Evolutionary conservation across 1,140 invertebrate species (phyloP).

Genomic region (Cydia splendana): DNA sequence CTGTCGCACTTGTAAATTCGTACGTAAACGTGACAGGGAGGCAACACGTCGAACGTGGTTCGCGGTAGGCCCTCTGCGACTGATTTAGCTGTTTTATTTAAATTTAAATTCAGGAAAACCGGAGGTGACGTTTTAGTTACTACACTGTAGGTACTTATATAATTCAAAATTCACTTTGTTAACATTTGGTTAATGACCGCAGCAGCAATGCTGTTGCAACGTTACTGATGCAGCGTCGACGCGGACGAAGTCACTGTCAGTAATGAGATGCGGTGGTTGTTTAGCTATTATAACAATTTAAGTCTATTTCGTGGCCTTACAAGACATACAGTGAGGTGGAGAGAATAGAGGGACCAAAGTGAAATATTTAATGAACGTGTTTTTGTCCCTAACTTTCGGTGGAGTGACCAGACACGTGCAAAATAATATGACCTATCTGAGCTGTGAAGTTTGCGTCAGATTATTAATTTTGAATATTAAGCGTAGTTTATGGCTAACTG

Average conservation of each 20-base stretch:
- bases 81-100: background rate
- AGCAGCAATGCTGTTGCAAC: too few species aligned
- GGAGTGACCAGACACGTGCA: background rate
- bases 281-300: background rate
- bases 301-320: background rate
- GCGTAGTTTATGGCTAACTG: background rate
- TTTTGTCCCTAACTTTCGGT: slow-evolving; percentile 1
- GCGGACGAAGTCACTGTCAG: too few species aligned
- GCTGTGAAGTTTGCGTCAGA: slow-evolving; percentile 15
- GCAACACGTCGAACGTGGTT: too few species aligned
- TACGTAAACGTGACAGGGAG: too few species aligned
- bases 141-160: too few species aligned
- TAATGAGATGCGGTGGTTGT: background rate
- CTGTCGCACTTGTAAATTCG: too few species aligned
- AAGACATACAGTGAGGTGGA: background rate
- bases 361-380: slow-evolving; percentile 12
- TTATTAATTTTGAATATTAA: slow-evolving; percentile 23
- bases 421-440: slow-evolving; percentile 4
- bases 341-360: slow-evolving; percentile 17
- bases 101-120: too few species aligned
- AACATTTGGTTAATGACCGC: too few species aligned
- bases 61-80: too few species aligned
- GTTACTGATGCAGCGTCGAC: too few species aligned
- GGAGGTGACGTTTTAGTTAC: too few species aligned
- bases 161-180: too few species aligned